Conservation (phyloP, 1,140 invertebrate species). For the Streblospio benedicti region DNA sequence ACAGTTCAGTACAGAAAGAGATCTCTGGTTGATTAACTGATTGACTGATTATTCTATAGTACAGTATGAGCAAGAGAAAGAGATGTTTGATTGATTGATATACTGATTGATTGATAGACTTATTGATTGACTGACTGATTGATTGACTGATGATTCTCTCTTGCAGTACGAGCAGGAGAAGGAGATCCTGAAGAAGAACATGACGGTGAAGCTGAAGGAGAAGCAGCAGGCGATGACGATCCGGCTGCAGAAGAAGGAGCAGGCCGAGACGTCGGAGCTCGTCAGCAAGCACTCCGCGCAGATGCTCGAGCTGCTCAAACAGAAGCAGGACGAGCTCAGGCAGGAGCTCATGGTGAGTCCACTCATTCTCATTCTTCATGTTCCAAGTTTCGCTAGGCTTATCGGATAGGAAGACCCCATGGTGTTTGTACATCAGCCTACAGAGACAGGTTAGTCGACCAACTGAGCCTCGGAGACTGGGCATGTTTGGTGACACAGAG, state of each 20-base stretch:
- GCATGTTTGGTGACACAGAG: too few species aligned
- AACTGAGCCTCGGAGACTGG: background rate
- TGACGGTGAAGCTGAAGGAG: slow-evolving; percentile 36
- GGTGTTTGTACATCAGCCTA: background rate
- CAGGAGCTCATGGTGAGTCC: slow-evolving; percentile 34
- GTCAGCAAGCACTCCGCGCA: slow-evolving; percentile 42
- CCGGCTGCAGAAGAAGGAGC: slow-evolving; percentile 38
- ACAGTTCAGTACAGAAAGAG: too few species aligned
- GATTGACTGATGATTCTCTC: too few species aligned
- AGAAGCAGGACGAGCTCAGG: slow-evolving; percentile 39
- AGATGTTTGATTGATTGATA: too few species aligned
- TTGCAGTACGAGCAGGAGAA: slow-evolving; percentile 43
- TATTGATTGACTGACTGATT: too few species aligned
- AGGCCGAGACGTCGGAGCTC: slow-evolving; percentile 35
- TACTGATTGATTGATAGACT: too few species aligned
- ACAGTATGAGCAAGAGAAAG: too few species aligned
- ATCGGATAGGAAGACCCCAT: background rate
- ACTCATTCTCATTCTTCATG: too few species aligned
- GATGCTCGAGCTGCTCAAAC: slow-evolving; percentile 41
- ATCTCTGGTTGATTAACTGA: too few species aligned
- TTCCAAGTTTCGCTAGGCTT: background rate
- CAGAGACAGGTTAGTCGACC: too few species aligned
- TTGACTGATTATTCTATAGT: too few species aligned
- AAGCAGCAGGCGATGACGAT: slow-evolving; percentile 39
- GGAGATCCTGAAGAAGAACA: slow-evolving; percentile 36